Conservation (phyloP, 1,140 invertebrate genomes). For the Rhysida immarginata region DNA sequence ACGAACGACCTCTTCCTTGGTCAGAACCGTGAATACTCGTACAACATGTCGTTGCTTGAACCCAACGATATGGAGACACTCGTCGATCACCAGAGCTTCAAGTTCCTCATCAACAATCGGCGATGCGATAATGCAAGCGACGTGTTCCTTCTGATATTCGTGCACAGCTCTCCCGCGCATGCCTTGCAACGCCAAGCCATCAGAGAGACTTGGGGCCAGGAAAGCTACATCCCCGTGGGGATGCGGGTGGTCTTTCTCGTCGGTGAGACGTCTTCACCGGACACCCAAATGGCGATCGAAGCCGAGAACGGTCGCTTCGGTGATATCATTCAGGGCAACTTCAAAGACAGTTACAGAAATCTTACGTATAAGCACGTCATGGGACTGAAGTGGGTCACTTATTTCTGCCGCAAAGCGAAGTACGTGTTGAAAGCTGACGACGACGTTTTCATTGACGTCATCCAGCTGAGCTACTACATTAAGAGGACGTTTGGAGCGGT, state of each 20-base stretch:
- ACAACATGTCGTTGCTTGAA: slow-evolving; percentile 12
- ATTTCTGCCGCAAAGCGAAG: slow-evolving; percentile 44
- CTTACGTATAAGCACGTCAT: slow-evolving; percentile 76
- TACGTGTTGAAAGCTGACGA: slow-evolving; percentile 64
- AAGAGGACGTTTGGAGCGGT: slow-evolving; percentile 17
- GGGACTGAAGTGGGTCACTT: slow-evolving; percentile 61
- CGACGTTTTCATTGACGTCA: slow-evolving; percentile 58
- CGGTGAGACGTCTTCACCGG: slow-evolving; percentile 36
- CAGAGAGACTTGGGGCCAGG: slow-evolving; percentile 47
- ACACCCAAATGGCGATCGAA: slow-evolving; percentile 33
- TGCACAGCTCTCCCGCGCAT: slow-evolving; percentile 51
- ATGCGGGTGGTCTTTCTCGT: slow-evolving; percentile 43
- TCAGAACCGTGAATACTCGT: background rate
- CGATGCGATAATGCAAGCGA: slow-evolving; percentile 12
- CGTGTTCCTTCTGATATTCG: slow-evolving; percentile 38
- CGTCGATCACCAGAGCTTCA: slow-evolving; percentile 16
- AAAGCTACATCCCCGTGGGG: slow-evolving; percentile 28
- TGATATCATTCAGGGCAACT: slow-evolving; percentile 64
- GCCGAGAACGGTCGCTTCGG: slow-evolving; percentile 42
- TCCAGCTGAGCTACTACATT: slow-evolving; percentile 45
- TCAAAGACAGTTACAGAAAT: slow-evolving; percentile 62
- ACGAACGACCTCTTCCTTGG: too few species aligned
- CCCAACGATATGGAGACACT: slow-evolving; percentile 13
- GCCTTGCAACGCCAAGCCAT: slow-evolving; percentile 41
- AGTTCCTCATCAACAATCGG: slow-evolving; percentile 17